A percentile compares a stretch with the other conserved stretches of the same genome.
phyloP scores from a whole-genome alignment of 2,797 vertebrate species.

The Borostomias antarcticus region DNA sequence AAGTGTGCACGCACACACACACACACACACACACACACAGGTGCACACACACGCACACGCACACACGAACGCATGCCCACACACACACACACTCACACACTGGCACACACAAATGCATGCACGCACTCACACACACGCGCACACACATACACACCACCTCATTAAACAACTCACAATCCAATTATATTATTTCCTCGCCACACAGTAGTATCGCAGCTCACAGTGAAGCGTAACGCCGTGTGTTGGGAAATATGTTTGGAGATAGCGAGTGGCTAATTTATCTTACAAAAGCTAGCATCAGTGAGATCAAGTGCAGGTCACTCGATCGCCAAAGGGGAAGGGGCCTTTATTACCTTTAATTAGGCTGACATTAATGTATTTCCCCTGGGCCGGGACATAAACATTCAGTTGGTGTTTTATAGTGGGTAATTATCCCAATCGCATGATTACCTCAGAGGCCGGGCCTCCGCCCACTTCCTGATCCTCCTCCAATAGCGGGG shows the following conservation, averaged over 20 bases:
- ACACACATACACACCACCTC: neutral
- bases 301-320: constrained; percentile 65
- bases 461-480: constrained; percentile 65
- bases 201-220: constrained; percentile 23
- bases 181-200: constrained; percentile 36
- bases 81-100: neutral
- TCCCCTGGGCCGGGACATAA: constrained; percentile 71
- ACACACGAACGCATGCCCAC: neutral
- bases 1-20: neutral
- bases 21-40: neutral
- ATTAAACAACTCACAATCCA: constrained; percentile 17
- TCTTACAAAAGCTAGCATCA: constrained; percentile 11
- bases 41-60: neutral
- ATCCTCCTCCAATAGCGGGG: constrained; percentile 55
- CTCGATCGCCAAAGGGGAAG: constrained; percentile 51
- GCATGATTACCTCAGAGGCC: constrained; percentile 73
- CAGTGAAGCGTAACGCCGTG: constrained; percentile 42
- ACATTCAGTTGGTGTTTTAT: constrained; percentile 75
- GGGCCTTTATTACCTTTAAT: constrained; percentile 71
- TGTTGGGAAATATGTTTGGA: constrained; percentile 51
- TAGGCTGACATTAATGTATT: constrained; percentile 78
- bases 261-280: constrained; percentile 48
- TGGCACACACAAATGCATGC: too few relatives aligned
- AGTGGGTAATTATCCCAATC: constrained; percentile 70
- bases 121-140: neutral